Base-by-base conservation (phyloP, 1,140 invertebrate genomes). In the Trichomalopsis sarcophagae region DNA sequence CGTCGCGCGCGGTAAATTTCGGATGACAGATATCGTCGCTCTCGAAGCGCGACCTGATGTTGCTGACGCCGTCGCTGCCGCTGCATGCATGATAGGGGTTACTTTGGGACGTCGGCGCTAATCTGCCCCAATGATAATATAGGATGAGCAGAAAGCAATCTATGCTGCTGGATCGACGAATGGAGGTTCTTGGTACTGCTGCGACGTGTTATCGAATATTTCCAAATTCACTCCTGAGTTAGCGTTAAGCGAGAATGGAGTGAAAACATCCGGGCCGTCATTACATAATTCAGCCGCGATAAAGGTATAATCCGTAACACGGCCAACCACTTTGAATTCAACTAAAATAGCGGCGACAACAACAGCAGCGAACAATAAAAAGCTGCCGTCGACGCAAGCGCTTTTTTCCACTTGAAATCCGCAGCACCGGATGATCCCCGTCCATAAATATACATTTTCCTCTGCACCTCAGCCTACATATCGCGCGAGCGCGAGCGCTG, bases 1-100 rank as follows among this genome's bases (percentile, higher is more conserved):
- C n/a, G 62, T 68, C n/a, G 62, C 17, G n/a, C 44, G 68, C n/a
- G 68, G 9, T 69, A 69, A 69, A 69, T 69, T 69, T 69, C 68
- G 23, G 27, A 71, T 30, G 68, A 30, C 23, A 71, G 23, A 33
- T 71, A 27, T 71, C 68, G 23, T 27, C 66, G 23, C 7, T 10
- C 66, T 69, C 66, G 47, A 50, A 13, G 66, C 66, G 66, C 66
- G 66, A 68, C 66, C n/a, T 7, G 21, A 69, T 69, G 66, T 2
- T 27, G 9, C 23, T 14, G 21, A 2, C 27, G 23, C 9, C 68
- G 27, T 0, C 23, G 23, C 7, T 33, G 66, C 27, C 30, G 17
- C 23, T 27, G 68, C 23, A 71, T 71, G 9, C 7, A 33, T 71
- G 11, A 71, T 33, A 33, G 30, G 68, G 23, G 68, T 62, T 62